A percentile compares a stretch with the other conserved stretches of the same genome.
These are phyloP conservation scores for Eulithis prunata DNA, from an alignment of 2,888 invertebrate genomes.

Conservation along the genomic window DNA sequence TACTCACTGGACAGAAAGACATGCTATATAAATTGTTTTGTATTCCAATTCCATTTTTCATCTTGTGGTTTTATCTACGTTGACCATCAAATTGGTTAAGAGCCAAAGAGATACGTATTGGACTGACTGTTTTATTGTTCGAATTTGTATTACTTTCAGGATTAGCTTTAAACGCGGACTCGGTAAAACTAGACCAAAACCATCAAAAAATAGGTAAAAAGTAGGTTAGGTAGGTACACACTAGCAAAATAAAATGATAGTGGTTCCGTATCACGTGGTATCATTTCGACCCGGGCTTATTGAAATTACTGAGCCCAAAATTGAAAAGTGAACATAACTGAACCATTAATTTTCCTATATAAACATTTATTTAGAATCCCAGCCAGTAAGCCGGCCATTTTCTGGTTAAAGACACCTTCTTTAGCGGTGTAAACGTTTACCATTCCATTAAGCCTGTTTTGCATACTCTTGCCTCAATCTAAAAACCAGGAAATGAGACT, in stretches of 20 bases:
- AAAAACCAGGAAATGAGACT: slow-evolving; percentile 49
- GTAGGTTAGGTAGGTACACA: no score
- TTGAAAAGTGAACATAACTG: slow-evolving; percentile 19
- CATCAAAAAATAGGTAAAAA: no score
- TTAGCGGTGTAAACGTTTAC: slow-evolving; percentile 51
- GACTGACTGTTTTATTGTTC: no score
- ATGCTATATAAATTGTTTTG: slow-evolving; percentile 15
- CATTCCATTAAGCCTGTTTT: slow-evolving; percentile 54
- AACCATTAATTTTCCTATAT: slow-evolving; percentile 25
- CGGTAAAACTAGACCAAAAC: no score
- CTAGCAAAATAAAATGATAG: no score
- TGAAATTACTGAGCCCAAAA: slow-evolving; percentile 9
- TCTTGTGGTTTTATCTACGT: neutral
- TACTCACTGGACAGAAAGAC: neutral
- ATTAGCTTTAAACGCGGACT: no score
- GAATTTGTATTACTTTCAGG: no score
- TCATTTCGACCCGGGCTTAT: neutral
- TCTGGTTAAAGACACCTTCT: slow-evolving; percentile 46
- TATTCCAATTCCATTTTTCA: neutral
- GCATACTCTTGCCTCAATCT: slow-evolving; percentile 48
- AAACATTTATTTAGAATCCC: slow-evolving; percentile 20
- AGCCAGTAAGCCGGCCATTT: slow-evolving; percentile 39
- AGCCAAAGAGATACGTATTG: neutral
- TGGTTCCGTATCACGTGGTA: neutral
- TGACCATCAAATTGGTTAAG: slow-evolving; percentile 9